Conservation (phyloP, 2,888 invertebrate species). For the Heliothis peltigera region DNA sequence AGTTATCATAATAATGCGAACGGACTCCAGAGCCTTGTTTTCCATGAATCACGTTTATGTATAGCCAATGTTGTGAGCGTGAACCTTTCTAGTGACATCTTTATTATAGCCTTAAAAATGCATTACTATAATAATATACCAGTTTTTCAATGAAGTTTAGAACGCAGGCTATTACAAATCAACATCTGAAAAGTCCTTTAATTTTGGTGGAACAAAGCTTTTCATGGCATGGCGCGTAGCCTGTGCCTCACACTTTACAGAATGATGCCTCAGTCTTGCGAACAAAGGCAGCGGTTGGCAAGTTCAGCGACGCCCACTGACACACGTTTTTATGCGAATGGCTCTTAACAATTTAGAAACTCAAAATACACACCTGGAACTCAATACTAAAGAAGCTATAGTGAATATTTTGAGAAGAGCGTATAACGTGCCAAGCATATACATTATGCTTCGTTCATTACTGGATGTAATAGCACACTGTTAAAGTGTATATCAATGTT, state of each 20-base stretch:
- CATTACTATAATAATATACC: no score
- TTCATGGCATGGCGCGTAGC: neutral
- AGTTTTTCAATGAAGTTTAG: neutral
- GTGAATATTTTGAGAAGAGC: neutral
- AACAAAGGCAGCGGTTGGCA: neutral
- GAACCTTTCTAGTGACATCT: neutral
- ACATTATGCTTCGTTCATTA: no score
- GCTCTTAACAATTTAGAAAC: constrained; percentile 1
- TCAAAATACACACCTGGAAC: neutral
- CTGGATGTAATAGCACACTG: no score
- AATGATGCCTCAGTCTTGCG: neutral
- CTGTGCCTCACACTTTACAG: constrained; percentile 2
- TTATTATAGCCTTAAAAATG: neutral
- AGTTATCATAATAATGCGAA: neutral
- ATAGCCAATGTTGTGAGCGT: neutral
- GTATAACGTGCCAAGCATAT: neutral
- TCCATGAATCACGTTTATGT: neutral
- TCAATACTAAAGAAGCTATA: neutral
- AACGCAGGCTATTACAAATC: neutral
- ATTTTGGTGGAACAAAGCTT: neutral
- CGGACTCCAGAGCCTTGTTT: neutral
- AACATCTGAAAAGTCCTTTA: neutral
- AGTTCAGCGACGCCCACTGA: constrained; percentile 1
- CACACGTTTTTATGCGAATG: neutral
- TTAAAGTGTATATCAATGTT: no score